Percentiles rank a stretch among this genome's conserved stretches.
Conservation (phyloP, 2,888 invertebrate species). For the Pseudolycoriella hygida region DNA sequence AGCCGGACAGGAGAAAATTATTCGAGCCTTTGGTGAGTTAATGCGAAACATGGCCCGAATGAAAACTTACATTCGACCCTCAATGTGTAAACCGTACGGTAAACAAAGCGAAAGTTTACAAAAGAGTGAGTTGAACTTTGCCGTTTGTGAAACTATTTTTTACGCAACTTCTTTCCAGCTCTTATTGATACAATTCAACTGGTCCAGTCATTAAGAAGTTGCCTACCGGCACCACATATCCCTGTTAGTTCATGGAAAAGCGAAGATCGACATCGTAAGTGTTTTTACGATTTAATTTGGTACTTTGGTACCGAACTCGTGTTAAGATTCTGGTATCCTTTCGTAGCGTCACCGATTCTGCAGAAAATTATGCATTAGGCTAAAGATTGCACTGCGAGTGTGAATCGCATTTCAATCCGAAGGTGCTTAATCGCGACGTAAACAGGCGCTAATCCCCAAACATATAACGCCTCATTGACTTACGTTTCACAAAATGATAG, state of each 20-base stretch:
- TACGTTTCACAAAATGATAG: no score
- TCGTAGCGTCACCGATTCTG: no score
- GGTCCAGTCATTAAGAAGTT: slow-evolving; percentile 69
- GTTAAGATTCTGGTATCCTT: no score
- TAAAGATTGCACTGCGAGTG: no score
- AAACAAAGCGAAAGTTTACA: slow-evolving; percentile 78
- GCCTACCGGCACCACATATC: slow-evolving; percentile 72
- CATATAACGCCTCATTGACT: no score
- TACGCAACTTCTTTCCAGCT: slow-evolving; percentile 33
- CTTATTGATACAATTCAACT: slow-evolving; percentile 73
- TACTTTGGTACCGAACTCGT: no score
- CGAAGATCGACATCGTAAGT: slow-evolving; percentile 42
- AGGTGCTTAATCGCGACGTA: no score
- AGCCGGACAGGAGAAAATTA: slow-evolving; percentile 68
- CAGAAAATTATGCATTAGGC: no score
- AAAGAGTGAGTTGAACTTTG: slow-evolving; percentile 44
- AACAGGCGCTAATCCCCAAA: no score
- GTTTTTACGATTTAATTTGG: not conserved
- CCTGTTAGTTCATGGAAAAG: slow-evolving; percentile 83
- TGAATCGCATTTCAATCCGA: no score
- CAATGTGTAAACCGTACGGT: slow-evolving; percentile 82
- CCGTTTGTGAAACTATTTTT: slow-evolving; percentile 11
- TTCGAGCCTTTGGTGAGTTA: slow-evolving; percentile 67
- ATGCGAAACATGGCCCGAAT: slow-evolving; percentile 79
- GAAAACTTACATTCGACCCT: slow-evolving; percentile 73